A percentile compares a stretch with the other conserved stretches of the same genome.
These are phyloP conservation scores for Tricholauxania praeusta DNA, from an alignment of 2,888 invertebrate genomes.

Conservation along the genomic window DNA sequence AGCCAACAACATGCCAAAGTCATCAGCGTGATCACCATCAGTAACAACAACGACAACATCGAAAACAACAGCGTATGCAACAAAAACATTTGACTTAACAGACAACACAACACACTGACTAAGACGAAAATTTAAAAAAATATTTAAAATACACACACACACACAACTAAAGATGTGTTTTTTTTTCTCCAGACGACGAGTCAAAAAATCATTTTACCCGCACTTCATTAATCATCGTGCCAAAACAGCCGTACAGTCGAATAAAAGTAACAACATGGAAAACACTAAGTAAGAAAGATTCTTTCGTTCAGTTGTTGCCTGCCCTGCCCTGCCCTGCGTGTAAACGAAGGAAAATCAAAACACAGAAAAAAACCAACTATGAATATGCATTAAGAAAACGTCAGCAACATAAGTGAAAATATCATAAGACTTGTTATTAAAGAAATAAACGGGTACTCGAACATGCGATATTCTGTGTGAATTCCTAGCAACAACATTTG, in stretches of 20 bases:
- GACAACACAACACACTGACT: slow-evolving; percentile 29
- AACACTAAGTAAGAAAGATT: slow-evolving; percentile 1
- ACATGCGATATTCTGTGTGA: slow-evolving; percentile 39
- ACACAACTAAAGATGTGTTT: no score
- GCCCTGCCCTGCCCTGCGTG: not conserved
- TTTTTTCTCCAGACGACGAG: slow-evolving; percentile 13
- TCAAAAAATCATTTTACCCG: slow-evolving; percentile 55
- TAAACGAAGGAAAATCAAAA: not conserved
- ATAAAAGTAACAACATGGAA: slow-evolving; percentile 23
- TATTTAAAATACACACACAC: not conserved
- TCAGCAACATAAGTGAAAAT: slow-evolving; percentile 7
- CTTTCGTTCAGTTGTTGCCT: slow-evolving; percentile 3
- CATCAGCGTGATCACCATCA: slow-evolving; percentile 30
- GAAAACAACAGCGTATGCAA: slow-evolving; percentile 2
- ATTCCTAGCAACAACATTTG: slow-evolving; percentile 37
- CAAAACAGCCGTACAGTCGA: slow-evolving; percentile 57
- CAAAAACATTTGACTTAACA: slow-evolving; percentile 34
- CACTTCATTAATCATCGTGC: slow-evolving; percentile 68
- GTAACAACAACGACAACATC: slow-evolving; percentile 14
- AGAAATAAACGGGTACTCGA: not conserved
- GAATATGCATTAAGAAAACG: slow-evolving; percentile 45
- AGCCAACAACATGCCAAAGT: slow-evolving; percentile 30
- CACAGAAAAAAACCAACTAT: slow-evolving; percentile 39
- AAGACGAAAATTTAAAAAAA: slow-evolving; percentile 18
- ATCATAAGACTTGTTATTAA: not conserved